Base-by-base conservation (phyloP, 2,797 vertebrate species). In the Phrynocephalus forsythii region DNA sequence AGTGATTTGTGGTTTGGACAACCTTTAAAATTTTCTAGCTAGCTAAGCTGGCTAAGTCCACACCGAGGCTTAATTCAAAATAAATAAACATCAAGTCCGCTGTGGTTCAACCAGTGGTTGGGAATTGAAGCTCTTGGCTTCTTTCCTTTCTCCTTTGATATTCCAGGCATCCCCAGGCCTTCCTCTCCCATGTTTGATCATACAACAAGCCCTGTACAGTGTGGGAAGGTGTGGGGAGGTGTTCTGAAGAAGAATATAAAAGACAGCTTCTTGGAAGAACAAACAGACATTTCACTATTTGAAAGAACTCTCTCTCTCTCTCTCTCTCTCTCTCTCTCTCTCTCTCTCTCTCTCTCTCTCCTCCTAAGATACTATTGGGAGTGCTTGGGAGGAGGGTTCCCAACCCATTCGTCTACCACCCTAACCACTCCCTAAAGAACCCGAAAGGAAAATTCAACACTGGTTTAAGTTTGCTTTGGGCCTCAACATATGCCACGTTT, bases 1-100 rank as follows among this genome's bases (percentile, higher is more conserved):
- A 95, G 77, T 9, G 86, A 92, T n/a, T 90, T 38, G 90, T 92
- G 79, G 85, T 86, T 95, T 93, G 92, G 93, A 67, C 33, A 90
- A 92, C 86, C 24, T 38, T 76, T 91, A 71, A 48, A 91, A 38
- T 52, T 76, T 44, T 66, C 71, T 69, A 94, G 86, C 77, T 56
- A 22, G 0, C 10, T 79, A 15, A 83, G 88, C 94, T 90, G 84
- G 84, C 90, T 94, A 92, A 94, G 93, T 92, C 84, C 92, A 89
- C 69, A 94, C 13, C 79, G 18, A 81, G 89, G 69, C 63, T 87
- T 93, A 86, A 75, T 89, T 85, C 83, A 85, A 63, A 90, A 72
- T 86, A 90, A 95, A 87, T 26, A 84, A 89, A 87, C 91, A 87
- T 67, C 90, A 92, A 72, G 16, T 26, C 92, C 87, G 56, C 91